Base-by-base conservation (phyloP, 1,140 invertebrate species). In the Acromyrmex heyeri region DNA sequence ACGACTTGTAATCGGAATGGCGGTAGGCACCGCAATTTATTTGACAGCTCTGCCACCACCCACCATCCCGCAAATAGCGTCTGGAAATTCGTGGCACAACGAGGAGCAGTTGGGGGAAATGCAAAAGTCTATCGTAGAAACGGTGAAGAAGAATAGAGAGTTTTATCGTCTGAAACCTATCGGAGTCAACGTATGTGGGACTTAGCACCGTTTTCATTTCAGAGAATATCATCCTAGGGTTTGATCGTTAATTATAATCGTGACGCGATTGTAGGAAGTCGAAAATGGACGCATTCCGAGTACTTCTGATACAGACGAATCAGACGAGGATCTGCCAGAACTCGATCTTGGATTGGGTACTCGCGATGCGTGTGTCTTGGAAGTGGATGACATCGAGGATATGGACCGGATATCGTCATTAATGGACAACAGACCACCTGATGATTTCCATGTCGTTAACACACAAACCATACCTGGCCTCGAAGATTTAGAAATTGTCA, bases 371-470 rank as follows among this genome's bases (percentile, higher is more conserved):
- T 98, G 97, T 91, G 96, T 99, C 27, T 93, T 99, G 50, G 98
- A 98, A 95, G 97, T 99, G 16, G 98, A 99, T 92, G 98, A 99
- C 94, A 96, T 97, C 7, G 97, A 98, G 93, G 98, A 99, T 94
- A 96, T 97, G 90, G 97, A 98, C 93, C 97, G 98, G 67, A 96
- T 98, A 81, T 96, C 96, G 16, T 96, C 98, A 53, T 94, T 99
- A 50, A 97, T 98, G 90, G 98, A 99, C 90, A 96, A 96, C 0
- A 96, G 96, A 86, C 96, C 97, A 8, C 98, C 98, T 0, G 96
- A 97, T 69, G 98, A 97, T 86, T 98, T 98, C 92, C 96, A 98
- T 78, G 96, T 98, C 59, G 98, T 98, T n/a, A 98, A 98, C 93
- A 98, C 97, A 1, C 97, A 98, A 94, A 96, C 95, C 27, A 96